phyloP scores from a whole-genome alignment of 2,888 invertebrate species.

The Temnothorax ravouxi region DNA sequence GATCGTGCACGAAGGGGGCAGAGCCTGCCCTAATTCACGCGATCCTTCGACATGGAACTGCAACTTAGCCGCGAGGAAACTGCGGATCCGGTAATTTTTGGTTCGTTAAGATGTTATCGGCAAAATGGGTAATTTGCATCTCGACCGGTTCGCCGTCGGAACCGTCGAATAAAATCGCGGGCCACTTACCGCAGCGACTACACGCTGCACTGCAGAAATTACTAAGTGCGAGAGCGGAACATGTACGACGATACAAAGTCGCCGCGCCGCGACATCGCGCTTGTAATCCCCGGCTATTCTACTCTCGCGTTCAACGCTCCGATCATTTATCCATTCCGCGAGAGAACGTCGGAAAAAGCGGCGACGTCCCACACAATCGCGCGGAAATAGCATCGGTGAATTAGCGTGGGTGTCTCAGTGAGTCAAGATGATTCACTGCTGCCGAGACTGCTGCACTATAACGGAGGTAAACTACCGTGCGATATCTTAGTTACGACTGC shows the following conservation, averaged over 20 bases:
- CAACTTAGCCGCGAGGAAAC: not conserved
- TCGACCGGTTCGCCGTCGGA: not conserved
- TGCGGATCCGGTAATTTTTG: conserved; percentile 27
- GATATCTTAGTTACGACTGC: conserved; percentile 25
- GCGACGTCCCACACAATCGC: conserved; percentile 70
- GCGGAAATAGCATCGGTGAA: conserved; percentile 65
- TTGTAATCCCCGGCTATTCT: conserved; percentile 75
- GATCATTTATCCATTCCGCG: conserved; percentile 76
- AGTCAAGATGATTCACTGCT: conserved; percentile 61
- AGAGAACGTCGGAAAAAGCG: conserved; percentile 57
- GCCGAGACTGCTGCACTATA: not conserved
- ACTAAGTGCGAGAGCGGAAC: not conserved
- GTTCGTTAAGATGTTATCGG: conserved; percentile 36
- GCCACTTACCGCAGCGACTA: not conserved
- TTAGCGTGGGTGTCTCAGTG: conserved; percentile 68
- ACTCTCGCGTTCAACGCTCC: conserved; percentile 73
- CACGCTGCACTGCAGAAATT: not conserved
- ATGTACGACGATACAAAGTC: conserved; percentile 73
- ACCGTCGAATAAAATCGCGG: not conserved
- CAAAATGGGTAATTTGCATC: conserved; percentile 2
- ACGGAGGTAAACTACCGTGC: conserved; percentile 3
- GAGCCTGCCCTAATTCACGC: conserved; percentile 33
- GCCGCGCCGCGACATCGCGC: conserved; percentile 64
- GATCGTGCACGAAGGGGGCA: not conserved
- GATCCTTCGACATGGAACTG: conserved; percentile 22